Evolutionary conservation across 2,113 vertebrate genomes (phyloP), one percentile per base, ranked within the genome.

Genomic region (Melanerpes aurifrons): DNA sequence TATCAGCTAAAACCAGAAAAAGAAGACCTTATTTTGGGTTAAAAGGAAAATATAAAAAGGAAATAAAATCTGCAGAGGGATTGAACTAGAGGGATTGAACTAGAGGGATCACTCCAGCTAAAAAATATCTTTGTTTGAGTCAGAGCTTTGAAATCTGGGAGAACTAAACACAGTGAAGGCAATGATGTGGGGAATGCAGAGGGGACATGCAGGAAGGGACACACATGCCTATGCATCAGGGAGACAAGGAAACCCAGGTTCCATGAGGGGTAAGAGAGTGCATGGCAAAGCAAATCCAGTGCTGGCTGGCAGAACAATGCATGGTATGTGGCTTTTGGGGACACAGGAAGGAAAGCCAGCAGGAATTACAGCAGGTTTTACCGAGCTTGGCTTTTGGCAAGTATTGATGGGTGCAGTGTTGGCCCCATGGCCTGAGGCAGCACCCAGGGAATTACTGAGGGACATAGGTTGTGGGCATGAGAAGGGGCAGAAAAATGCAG

Each of bases 51-150:
- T 25, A 21, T 21, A 48, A 21, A 48, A 21, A 48, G 47, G 48
- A 22, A 3, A 7, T 19, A 29, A 82, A 37, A 0, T 78, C 70
- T 64, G 37, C 31, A 73, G 85, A 53, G 16, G 21, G 6, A 57
- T 93, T 96, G 93, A 82, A 87, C 32, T 18, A 73, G 85, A 53
- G 16, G 21, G 6, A 57, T 93, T 96, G 93, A 82, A 87, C 32
- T 18, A 45, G 61, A 76, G 37, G 40, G 50, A 31, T 68, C 74
- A 29, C 11, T 9, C 76, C 5, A 26, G 24, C 29, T 82, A n/a
- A 31, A 82, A 85, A 70, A 57, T 64, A 12, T 73, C n/a, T 21
- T 28, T 37, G 3, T 68, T 56, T 32, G 32, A 93, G 63, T 25
- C 32, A 61, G 20, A 76, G 19, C 45, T 91, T 58, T 20, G 69